Evolutionary conservation across 2,888 invertebrate species (phyloP), one percentile per base, ranked within the genome.

Genomic region (Petrophora chlorosata): DNA sequence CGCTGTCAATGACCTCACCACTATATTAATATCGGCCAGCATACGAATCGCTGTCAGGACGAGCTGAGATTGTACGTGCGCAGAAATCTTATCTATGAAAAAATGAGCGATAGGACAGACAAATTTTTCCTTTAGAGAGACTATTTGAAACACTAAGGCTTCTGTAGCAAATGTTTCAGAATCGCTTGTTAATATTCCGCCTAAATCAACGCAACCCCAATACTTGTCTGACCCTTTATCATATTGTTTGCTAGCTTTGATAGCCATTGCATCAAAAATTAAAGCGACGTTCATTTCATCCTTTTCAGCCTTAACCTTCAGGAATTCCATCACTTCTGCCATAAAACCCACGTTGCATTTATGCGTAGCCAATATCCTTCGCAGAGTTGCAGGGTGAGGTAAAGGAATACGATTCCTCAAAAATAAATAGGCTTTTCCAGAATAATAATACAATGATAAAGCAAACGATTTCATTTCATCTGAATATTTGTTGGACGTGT

Each of bases 1-100:
- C 15, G 43, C 46, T 7, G 54, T 54, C 25, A 53, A 38, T 32
- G 49, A 49, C 34, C 52, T 35, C 7, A 50, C 52, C 25, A 26
- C 42, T 26, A 57, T 49, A 35, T 45, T 43, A 34, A 42, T 43
- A 16, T 57, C 53, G 26, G 29, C 14, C 41, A 55, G 46, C 29
- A 43, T 26, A 13, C 40, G 23, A 12, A 59, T 36, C 5, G 23
- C 23, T 23, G 23, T 23, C n/a, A 23, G n/a, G 7, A 23, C n/a
- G 7, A 23, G n/a, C 23, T 23, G 23, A 3, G n/a, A 23, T 23
- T 23, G 5, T n/a, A 23, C 8, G 8, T 23, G 8, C 7, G 23
- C 23, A n/a, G 23, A 23, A n/a, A 23, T 23, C n/a, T 23, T 23
- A 3, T 23, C n/a, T n/a, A 23, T 23, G n/a, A 23, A 23, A 23